Base-by-base conservation (phyloP, 2,113 vertebrate species). In the Sciurus niger region DNA sequence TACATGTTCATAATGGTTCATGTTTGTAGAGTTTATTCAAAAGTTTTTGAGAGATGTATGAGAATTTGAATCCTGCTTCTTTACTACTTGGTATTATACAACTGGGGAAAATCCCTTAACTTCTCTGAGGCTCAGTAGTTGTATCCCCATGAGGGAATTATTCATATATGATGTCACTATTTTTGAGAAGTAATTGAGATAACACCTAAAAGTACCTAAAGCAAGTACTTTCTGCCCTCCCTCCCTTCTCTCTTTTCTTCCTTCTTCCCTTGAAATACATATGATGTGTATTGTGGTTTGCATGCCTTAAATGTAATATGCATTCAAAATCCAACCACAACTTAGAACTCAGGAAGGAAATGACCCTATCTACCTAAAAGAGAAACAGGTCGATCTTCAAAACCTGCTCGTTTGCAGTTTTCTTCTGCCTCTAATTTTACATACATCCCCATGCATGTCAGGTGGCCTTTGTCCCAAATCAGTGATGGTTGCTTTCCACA, bases 131-230 rank as follows among this genome's bases (percentile, higher is more conserved):
- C 4, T 77, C 14, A 13, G 37, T 24, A 58, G 10, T 37, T 20
- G 83, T 40, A 63, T 63, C 13, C 32, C 10, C 1, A 48, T 18
- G 5, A 17, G 20, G 1, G 1, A 67, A 8, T 76, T 34, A 73
- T 80, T 77, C 46, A 43, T 43, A 88, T 74, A 55, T 22, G 24
- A 37, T 40, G 16, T 20, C 14, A 43, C 84, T 68, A 60, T 63
- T 94, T 40, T 78, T 73, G 46, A 89, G 85, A 20, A 53, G 12
- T 6, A 94, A 89, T 78, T 74, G 46, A 97, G 28, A 30, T 74
- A 60, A 53, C 3, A 55, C 11, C 18, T 53, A 48, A 60, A 92
- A 63, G 0, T 4, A 79, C 10, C 10, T 63, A 37, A 48, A 46
- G 2, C 8, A 48, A 43, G 10, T 48, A 13, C 4, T 70, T 68